Conservation (phyloP, 2,888 invertebrate genomes). For the Gari tellinella region DNA sequence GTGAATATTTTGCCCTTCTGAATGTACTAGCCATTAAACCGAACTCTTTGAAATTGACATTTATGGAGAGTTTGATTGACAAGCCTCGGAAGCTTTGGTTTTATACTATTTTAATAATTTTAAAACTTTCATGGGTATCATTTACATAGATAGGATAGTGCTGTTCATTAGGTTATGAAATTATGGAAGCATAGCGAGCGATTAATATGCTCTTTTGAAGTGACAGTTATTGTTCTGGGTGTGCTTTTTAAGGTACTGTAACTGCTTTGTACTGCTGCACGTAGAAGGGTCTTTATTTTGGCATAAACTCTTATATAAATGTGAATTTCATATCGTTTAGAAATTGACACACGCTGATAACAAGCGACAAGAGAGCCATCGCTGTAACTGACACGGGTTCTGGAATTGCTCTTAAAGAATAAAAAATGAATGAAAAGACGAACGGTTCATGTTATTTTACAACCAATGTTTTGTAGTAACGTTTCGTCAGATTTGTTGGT, state of each 20-base stretch:
- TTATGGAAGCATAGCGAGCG: slow-evolving; percentile 43
- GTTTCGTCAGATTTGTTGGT: too few relatives aligned
- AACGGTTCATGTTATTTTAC: too few relatives aligned
- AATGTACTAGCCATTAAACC: not conserved
- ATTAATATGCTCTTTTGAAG: slow-evolving; percentile 38
- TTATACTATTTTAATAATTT: slow-evolving; percentile 61
- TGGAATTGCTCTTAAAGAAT: too few relatives aligned
- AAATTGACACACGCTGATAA: too few relatives aligned
- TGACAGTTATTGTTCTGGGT: slow-evolving; percentile 49
- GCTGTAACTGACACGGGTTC: too few relatives aligned
- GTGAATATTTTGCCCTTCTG: not conserved
- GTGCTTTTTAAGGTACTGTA: not conserved
- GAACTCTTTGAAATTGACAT: slow-evolving; percentile 50
- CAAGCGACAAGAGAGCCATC: too few relatives aligned
- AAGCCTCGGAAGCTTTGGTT: slow-evolving; percentile 33
- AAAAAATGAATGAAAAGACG: too few relatives aligned
- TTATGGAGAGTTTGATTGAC: slow-evolving; percentile 56
- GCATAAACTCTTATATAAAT: too few relatives aligned
- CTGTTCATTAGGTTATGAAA: slow-evolving; percentile 52
- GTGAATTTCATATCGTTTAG: too few relatives aligned
- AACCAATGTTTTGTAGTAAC: too few relatives aligned
- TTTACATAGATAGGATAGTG: slow-evolving; percentile 35
- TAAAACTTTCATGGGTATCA: slow-evolving; percentile 39
- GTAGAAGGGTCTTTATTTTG: too few relatives aligned
- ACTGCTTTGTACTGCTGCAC: too few relatives aligned